Base-by-base conservation (phyloP, 35 echinoderm and acorn worm genomes). In the Ophiothrix spiculata region DNA sequence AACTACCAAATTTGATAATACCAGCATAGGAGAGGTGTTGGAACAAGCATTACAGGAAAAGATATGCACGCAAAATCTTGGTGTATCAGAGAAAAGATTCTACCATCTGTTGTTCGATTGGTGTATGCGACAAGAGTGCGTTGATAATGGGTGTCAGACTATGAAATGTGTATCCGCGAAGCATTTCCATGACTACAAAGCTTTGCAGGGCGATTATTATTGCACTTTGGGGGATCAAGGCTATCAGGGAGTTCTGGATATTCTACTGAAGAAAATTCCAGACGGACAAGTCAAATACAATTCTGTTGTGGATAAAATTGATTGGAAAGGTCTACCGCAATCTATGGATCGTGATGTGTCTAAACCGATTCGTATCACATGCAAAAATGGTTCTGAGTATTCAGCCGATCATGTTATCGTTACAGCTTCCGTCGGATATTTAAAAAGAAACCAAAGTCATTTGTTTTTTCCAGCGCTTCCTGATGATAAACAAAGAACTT, bases 361-460 rank as follows among this genome's bases (percentile, higher is more conserved):
- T n/a, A n/a, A n/a, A n/a, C n/a, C n/a, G n/a, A n/a, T n/a, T n/a
- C n/a, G n/a, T n/a, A 32, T 76, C 16, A 13, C 46, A 29, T 32
- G 56, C 38, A 39, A 54, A 31, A 80, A 81, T n/a, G 77, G 33
- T 28, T 31, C 35, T 35, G 38, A 28, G 11, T 35, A 39, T 1
- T 31, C 36, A 42, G 90, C 85, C 33, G 80, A 88, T 92, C 90
- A 92, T 79, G 85, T 92, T 32, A 92, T 92, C 13, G 25, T 92
- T 35, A 92, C 90, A 25, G 49, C 78, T 15, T 92, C 90, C 37
- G 32, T 88, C 0, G 90, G 90, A 54, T 92, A 74, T 37, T 75
- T 92, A 38, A 92, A 87, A 36, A 64, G 56, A 33, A 82, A 92
- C 38, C 39, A 76, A 0, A 29, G 34, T 12, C 74, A 38, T 0